phyloP scores from a whole-genome alignment of 1,140 invertebrate species.

The Calycopis cecrops region DNA sequence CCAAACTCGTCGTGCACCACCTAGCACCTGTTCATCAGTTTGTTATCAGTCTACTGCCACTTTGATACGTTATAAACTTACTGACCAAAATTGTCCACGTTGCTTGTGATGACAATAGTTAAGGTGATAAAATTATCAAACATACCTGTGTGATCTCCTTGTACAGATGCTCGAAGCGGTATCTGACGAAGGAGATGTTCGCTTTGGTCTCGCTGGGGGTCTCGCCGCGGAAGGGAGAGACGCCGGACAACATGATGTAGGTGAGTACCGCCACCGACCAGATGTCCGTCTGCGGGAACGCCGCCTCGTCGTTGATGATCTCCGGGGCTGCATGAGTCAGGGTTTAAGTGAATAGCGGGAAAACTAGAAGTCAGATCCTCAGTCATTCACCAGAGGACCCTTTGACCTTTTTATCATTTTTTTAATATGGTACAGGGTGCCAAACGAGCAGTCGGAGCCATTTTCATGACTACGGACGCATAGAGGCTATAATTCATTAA shows the following conservation, averaged over 20 bases:
- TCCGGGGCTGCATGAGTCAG: constrained; percentile 85
- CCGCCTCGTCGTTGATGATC: constrained; percentile 89
- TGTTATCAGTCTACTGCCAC: too few relatives aligned
- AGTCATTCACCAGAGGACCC: too few relatives aligned
- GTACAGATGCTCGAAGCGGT: constrained; percentile 94
- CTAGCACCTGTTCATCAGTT: too few relatives aligned
- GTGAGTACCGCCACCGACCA: constrained; percentile 96
- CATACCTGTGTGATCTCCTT: constrained; percentile 96
- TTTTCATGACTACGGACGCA: too few relatives aligned
- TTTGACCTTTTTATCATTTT: too few relatives aligned
- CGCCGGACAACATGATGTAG: constrained; percentile 96
- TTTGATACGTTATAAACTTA: too few relatives aligned
- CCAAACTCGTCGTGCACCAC: too few relatives aligned
- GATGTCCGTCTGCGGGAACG: constrained; percentile 93
- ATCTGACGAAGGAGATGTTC: constrained; percentile 95
- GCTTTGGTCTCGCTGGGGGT: constrained; percentile 90
- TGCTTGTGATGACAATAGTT: background rate
- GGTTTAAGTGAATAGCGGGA: background rate
- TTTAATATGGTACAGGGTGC: too few relatives aligned
- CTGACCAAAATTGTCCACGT: too few relatives aligned
- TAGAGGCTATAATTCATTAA: too few relatives aligned
- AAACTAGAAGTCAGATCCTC: too few relatives aligned
- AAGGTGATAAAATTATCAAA: constrained; percentile 35
- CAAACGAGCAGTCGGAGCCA: too few relatives aligned
- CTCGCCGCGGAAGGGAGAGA: constrained; percentile 91